phyloP scores from a whole-genome alignment of 2,888 invertebrate genomes.

The Drosophila atroscutellata region DNA sequence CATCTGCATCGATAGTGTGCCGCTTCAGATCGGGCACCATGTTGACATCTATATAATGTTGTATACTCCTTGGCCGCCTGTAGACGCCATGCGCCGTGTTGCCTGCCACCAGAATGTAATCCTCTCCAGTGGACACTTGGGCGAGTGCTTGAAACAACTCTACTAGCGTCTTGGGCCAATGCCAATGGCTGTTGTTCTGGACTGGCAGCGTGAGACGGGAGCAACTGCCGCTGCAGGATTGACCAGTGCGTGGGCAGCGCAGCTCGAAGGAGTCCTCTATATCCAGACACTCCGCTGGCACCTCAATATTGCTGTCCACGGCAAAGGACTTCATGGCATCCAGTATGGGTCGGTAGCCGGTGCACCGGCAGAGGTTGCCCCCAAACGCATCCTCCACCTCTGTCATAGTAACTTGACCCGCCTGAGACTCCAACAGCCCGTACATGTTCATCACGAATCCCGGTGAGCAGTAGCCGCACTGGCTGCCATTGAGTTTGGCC shows the following conservation, averaged over 20 bases:
- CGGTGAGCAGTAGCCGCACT: conserved; percentile 92
- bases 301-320: conserved; percentile 86
- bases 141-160: conserved; percentile 83
- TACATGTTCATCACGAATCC: conserved; percentile 92
- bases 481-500: conserved; percentile 89
- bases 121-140: conserved; percentile 66
- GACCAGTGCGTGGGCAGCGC: conserved; percentile 73
- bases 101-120: conserved; percentile 91
- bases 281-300: conserved; percentile 85
- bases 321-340: conserved; percentile 92
- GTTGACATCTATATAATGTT: conserved; percentile 88
- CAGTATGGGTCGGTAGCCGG: conserved; percentile 91
- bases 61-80: conserved; percentile 75
- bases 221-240: conserved; percentile 81
- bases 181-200: conserved; percentile 65
- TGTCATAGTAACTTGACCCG: conserved; percentile 86
- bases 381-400: conserved; percentile 92
- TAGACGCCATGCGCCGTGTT: conserved; percentile 91
- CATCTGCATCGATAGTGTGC: conserved; percentile 80
- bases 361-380: conserved; percentile 92
- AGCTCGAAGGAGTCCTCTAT: conserved; percentile 82
- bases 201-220: conserved; percentile 12
- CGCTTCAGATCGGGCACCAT: conserved; percentile 87
- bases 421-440: conserved; percentile 86
- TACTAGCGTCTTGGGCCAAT: conserved; percentile 71